Percentiles rank a stretch among this genome's conserved stretches.
These are phyloP conservation scores for Ivindomyrus marchei DNA, from an alignment of 2,113 vertebrate genomes.

Conservation along the genomic window DNA sequence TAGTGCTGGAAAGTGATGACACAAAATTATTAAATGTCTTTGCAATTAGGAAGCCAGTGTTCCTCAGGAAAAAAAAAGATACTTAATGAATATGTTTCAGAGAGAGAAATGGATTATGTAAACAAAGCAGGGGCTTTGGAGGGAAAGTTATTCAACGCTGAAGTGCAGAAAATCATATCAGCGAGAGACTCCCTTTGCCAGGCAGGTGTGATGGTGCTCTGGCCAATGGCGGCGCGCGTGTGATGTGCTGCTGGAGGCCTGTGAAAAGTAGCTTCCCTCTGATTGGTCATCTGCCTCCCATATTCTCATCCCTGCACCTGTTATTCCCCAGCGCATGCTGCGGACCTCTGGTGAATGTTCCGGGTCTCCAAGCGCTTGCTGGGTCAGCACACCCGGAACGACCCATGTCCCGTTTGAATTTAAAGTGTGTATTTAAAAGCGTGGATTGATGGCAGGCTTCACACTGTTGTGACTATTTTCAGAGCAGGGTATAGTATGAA, in stretches of 20 bases:
- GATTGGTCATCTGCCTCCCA: not conserved
- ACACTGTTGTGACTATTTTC: not conserved
- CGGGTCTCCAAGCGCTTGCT: not conserved
- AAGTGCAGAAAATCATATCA: not conserved
- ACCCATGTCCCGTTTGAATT: not conserved
- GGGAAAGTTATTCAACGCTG: not conserved
- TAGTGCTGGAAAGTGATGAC: constrained; percentile 21
- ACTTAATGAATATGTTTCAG: constrained; percentile 27
- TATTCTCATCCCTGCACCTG: not conserved
- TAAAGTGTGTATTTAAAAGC: not conserved
- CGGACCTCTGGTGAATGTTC: not conserved
- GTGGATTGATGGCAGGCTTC: not conserved
- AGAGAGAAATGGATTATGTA: constrained; percentile 15
- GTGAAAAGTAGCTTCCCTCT: not conserved
- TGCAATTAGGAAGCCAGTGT: constrained; percentile 20
- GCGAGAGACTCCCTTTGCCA: not conserved
- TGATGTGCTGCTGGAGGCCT: not conserved
- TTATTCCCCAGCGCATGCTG: not conserved
- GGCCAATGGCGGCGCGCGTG: not conserved
- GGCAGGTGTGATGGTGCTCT: not conserved
- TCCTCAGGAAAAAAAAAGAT: not conserved
- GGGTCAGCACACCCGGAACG: not conserved
- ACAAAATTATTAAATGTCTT: constrained; percentile 20
- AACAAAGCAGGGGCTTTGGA: constrained; percentile 15
- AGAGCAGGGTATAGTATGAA: not conserved